A percentile compares a stretch with the other conserved stretches of the same genome.
Conservation (phyloP, 2,113 vertebrate genomes). For the Phoenicopterus ruber region DNA sequence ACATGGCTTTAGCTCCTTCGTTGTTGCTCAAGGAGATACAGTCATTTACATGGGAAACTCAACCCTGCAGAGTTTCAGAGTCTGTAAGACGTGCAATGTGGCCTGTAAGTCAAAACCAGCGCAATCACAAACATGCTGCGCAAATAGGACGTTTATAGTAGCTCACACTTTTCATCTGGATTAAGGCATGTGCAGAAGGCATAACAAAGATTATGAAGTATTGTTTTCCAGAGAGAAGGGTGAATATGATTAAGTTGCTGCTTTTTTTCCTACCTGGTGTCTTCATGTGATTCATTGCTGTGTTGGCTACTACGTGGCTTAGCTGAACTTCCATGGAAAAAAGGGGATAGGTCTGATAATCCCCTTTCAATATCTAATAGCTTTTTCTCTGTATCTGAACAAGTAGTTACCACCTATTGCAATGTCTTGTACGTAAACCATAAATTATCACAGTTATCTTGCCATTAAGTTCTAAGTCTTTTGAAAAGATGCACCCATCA, state of each 20-base stretch:
- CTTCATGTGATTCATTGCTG: background rate
- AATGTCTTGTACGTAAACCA: background rate
- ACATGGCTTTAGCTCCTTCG: background rate
- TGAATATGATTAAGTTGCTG: background rate
- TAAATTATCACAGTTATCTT: background rate
- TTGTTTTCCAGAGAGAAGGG: background rate
- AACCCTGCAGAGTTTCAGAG: background rate
- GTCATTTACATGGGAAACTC: background rate
- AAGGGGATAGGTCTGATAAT: background rate
- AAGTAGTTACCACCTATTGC: background rate
- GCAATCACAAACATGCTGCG: background rate
- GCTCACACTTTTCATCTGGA: background rate
- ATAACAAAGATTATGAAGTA: background rate
- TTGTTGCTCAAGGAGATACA: accelerated
- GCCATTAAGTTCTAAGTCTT: background rate
- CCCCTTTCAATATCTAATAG: background rate
- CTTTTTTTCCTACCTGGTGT: background rate
- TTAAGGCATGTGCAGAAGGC: background rate
- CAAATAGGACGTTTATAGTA: background rate
- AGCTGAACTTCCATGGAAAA: background rate
- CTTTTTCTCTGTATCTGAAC: background rate
- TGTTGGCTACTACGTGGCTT: background rate
- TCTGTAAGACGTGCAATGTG: background rate
- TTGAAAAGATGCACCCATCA: background rate
- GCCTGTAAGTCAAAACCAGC: background rate